Evolutionary conservation across 2,888 invertebrate genomes (phyloP), one percentile per base, ranked within the genome.

Genomic region (Aphrophora alni): DNA sequence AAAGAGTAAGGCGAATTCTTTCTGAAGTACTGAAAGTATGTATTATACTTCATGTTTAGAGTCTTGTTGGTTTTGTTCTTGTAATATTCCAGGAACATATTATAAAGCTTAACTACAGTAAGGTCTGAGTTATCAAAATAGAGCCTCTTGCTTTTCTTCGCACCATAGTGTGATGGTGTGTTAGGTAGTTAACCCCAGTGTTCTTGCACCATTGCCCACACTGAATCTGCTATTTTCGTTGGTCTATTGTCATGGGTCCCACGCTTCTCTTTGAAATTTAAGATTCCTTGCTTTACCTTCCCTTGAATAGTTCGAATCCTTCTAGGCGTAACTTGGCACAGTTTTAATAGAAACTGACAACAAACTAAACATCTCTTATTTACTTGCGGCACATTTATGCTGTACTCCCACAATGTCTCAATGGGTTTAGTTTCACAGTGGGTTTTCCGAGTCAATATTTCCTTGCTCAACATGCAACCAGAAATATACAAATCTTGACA

Each of bases 1-100:
- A 82, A 72, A 27, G 82, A 71, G 76, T 78, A 82, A 26, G 76
- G 33, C 26, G 75, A 77, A 8, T 77, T 76, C 25, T 25, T 77
- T 77, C 69, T 69, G 28, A 28, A 69, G n/a, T 77, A 59, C 59
- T 76, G 51, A 69, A 38, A 26, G 27, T 77, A 77, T 12, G 77
- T 76, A 26, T 76, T 59, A 24, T n/a, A 76, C 51, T 76, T 76
- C 68, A 76, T 59, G 12, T 59, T 76, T 17, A 76, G 26, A 59
- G 3, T 51, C 24, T 44, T 68, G 12, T 59, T 59, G 25, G 76
- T 76, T 68, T 76, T 73, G 27, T 73, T 14, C 21, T 76, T 76
- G 68, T 76, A 68, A 27, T 59, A 76, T n/a, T 59, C 14, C 21
- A 59, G 51, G 26, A 76, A 76, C 76, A 51, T 76, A 26, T 27